Base-by-base conservation (phyloP, 1,140 invertebrate species). In the Liolophura sinensis region DNA sequence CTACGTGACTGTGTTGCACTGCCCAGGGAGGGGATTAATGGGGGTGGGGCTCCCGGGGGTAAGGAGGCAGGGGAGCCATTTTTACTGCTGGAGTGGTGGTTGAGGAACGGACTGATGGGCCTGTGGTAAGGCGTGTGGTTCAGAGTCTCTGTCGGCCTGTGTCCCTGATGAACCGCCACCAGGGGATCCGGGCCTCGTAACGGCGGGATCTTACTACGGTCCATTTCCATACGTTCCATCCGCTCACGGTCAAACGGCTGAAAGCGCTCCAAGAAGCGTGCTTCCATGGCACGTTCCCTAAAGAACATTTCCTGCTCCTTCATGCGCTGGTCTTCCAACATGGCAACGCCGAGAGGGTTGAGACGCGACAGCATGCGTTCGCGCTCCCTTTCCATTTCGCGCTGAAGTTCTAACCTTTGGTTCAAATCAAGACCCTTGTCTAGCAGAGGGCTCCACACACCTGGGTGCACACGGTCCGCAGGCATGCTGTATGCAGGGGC, bases 401-500 rank as follows among this genome's bases (percentile, higher is more conserved):
- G 40, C 48, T 75, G 74, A 11, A 79, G 27, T n/a, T 73, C 66
- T 14, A 73, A 49, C 31, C 64, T 51, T 50, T 72, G 69, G 58
- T 65, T 69, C 24, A 72, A 65, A 24, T 72, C 69, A 15, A 73
- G 56, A 20, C 68, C 57, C 55, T 74, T 77, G 22, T 78, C 77
- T 54, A 24, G 47, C 71, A 77, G 74, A 18, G 72, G 73, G 49
- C 68, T 74, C 76, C 76, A 78, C 67, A 78, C 58, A 18, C 66
- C 60, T 12, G 65, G 48, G 40, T 31, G 48, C 56, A 22, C 27
- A 25, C 58, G 64, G 15, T 60, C 24, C 46, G 60, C 63, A 18
- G 50, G 22, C 22, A 40, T 47, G 25, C 56, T 52, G 52, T 60
- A 62, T 14, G 52, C 31, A 15, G 68, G 64, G 20, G 64, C 67